phyloP scores from a whole-genome alignment of 2,888 invertebrate genomes.

The Caenorhabditis sp. region DNA sequence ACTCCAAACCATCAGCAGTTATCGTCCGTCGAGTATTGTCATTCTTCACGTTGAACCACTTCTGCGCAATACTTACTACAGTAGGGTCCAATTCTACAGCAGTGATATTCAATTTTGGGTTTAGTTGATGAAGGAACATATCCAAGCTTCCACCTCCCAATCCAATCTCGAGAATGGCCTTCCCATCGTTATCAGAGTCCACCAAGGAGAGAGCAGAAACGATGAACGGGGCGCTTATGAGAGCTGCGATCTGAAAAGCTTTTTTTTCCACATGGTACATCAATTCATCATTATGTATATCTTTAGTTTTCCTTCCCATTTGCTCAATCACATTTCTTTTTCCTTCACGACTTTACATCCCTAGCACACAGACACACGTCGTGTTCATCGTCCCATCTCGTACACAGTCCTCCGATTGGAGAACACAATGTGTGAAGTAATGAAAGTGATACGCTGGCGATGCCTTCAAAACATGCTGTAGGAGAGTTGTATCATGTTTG shows the following conservation, averaged over 20 bases:
- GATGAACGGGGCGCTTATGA: constrained; percentile 67
- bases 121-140: constrained; percentile 75
- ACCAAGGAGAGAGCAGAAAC: constrained; percentile 62
- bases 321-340: constrained; percentile 39
- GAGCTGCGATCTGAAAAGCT: constrained; percentile 69
- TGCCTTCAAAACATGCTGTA: constrained; percentile 41
- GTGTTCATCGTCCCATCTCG: constrained; percentile 8
- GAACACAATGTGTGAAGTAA: constrained; percentile 57
- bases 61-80: constrained; percentile 74
- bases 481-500: constrained; percentile 53
- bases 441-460: constrained; percentile 47
- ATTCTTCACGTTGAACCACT: constrained; percentile 79
- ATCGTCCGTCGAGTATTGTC: constrained; percentile 69
- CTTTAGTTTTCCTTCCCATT: constrained; percentile 11
- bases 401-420: constrained; percentile 32
- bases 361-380: constrained; percentile 30
- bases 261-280: not conserved
- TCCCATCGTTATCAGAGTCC: constrained; percentile 54
- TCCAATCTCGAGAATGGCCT: constrained; percentile 72
- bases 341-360: constrained; percentile 29
- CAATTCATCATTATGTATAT: constrained; percentile 1
- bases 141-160: constrained; percentile 80
- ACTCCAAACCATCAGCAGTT: constrained; percentile 75
- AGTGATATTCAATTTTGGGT: constrained; percentile 79
- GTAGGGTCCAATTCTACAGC: constrained; percentile 76